Percentiles rank a stretch among this genome's conserved stretches.
Conservation (phyloP, 2,113 vertebrate genomes). For the Anser brachyrhynchus region DNA sequence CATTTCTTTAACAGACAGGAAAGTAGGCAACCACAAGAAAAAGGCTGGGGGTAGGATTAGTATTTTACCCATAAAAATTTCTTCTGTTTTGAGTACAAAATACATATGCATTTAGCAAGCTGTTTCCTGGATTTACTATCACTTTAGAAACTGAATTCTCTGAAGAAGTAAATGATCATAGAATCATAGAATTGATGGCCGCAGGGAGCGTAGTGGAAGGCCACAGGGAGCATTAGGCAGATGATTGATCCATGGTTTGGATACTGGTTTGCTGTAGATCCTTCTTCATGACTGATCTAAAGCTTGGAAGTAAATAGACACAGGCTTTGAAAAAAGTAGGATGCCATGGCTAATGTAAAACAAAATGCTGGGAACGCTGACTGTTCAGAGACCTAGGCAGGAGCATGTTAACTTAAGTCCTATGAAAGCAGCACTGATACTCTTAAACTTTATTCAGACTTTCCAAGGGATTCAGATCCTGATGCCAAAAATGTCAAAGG, state of each 20-base stretch:
- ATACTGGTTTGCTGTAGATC: not conserved
- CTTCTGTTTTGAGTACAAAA: not conserved
- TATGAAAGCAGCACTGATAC: not conserved
- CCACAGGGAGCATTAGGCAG: not conserved
- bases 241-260: not conserved
- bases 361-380: not conserved
- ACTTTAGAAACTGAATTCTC: not conserved
- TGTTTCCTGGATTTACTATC: not conserved
- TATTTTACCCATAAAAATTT: not conserved
- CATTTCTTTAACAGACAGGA: not conserved
- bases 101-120: not conserved
- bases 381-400: not conserved
- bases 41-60: not conserved
- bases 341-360: not conserved
- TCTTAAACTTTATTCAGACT: not conserved
- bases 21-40: not conserved
- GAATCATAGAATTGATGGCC: too few relatives aligned
- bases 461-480: not conserved
- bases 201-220: too few relatives aligned
- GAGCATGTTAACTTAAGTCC: not conserved
- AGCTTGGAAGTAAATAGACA: not conserved
- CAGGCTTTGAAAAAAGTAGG: not conserved
- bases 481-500: not conserved
- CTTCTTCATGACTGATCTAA: not conserved
- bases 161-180: not conserved